phyloP scores from a whole-genome alignment of 2,888 invertebrate genomes.

The Drosophila helvetica region DNA sequence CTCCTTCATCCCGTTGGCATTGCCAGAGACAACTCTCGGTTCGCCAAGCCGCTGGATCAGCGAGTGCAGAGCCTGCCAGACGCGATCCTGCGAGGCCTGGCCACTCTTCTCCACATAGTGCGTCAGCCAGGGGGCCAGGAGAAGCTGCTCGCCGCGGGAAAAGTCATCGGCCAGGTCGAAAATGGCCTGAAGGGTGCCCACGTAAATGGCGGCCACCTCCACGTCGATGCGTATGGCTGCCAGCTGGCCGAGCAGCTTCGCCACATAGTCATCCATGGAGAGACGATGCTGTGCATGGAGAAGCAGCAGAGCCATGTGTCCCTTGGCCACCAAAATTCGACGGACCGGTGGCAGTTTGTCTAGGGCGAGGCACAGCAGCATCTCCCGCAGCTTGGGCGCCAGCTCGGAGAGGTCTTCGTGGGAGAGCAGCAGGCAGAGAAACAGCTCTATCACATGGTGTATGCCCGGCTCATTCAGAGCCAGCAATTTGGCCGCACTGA shows the following conservation, averaged over 20 bases:
- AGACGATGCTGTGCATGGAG: slow-evolving; percentile 80
- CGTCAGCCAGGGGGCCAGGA: slow-evolving; percentile 82
- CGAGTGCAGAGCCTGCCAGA: slow-evolving; percentile 79
- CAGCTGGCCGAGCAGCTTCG: slow-evolving; percentile 80
- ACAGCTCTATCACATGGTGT: slow-evolving; percentile 85
- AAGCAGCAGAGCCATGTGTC: slow-evolving; percentile 83
- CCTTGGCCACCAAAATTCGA: slow-evolving; percentile 81
- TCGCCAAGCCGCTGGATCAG: slow-evolving; percentile 71
- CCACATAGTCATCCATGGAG: slow-evolving; percentile 79
- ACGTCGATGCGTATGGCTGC: slow-evolving; percentile 72
- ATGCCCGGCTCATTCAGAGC: slow-evolving; percentile 85
- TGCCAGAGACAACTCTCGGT: slow-evolving; percentile 11
- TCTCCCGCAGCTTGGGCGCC: slow-evolving; percentile 81
- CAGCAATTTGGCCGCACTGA: slow-evolving; percentile 85
- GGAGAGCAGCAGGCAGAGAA: slow-evolving; percentile 77
- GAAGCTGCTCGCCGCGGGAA: slow-evolving; percentile 76
- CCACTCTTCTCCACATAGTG: slow-evolving; percentile 79
- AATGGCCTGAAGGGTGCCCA: slow-evolving; percentile 74
- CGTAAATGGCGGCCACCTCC: slow-evolving; percentile 76
- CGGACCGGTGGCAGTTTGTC: slow-evolving; percentile 81
- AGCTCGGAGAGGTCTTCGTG: slow-evolving; percentile 77
- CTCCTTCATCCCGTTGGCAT: slow-evolving; percentile 56
- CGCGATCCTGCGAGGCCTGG: slow-evolving; percentile 81
- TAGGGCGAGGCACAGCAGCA: slow-evolving; percentile 80
- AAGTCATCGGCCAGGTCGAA: slow-evolving; percentile 78